Evolutionary conservation across 2,113 vertebrate genomes (phyloP), one percentile per base, ranked within the genome.

Genomic region (Columba janthina): DNA sequence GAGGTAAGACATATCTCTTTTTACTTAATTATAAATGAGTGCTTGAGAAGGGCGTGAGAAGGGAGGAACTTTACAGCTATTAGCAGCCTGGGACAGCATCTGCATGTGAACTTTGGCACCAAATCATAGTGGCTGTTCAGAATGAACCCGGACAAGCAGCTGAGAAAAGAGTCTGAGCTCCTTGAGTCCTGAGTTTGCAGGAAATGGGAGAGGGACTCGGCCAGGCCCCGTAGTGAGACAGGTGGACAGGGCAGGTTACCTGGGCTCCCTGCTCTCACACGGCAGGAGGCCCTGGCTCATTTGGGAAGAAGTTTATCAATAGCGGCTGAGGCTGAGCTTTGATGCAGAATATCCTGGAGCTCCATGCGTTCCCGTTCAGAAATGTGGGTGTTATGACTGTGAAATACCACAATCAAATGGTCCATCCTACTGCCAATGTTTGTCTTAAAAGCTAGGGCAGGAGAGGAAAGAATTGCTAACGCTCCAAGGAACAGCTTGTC

Each of bases 401-500:
- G 90, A 90, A 93, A 88, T 36, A 28, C 46, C 60, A 5, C 15
- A 51, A 69, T 72, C 75, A 90, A 90, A 61, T 44, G 84, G 92
- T 65, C 69, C 76, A 69, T 77, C 53, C 16, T 21, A 10, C 48
- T 92, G 88, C 90, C 83, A 71, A 12, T 29, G 50, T 69, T 12
- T 86, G 72, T 64, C 76, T 94, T 90, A 75, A 84, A 85, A 84
- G 79, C 82, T 78, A 50, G 75, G 60, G 40, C 44, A 78, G 60
- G 81, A 90, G 88, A 60, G 76, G 76, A 92, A 74, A 88, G 90
- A 86, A 80, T 66, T 85, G 71, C 89, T 72, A 91, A 96, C 0
- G 5, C 94, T 96, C 92, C 92, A 90, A 90, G 93, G 85, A 95
- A 81, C 85, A 96, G 92, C 93, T 86, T 93, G 92, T 95, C 95